These are phyloP conservation scores for Vipera ursinii DNA, from an alignment of 2,797 vertebrate genomes.

Conservation along the genomic window DNA sequence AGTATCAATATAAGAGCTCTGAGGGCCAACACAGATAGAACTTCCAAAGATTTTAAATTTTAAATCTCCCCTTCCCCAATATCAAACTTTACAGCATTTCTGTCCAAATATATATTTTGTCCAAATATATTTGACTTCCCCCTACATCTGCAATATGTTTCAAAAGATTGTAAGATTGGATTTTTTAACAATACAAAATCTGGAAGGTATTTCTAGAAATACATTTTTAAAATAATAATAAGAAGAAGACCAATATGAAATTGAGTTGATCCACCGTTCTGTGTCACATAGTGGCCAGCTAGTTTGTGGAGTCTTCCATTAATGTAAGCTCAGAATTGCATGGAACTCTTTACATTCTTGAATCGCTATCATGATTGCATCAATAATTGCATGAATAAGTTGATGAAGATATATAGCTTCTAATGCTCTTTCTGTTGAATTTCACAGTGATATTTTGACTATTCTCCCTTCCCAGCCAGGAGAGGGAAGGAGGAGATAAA, in stretches of 20 bases:
- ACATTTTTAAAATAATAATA: not conserved
- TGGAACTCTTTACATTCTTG: not conserved
- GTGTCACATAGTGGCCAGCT: not conserved
- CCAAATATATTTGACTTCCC: not conserved
- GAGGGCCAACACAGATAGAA: not conserved
- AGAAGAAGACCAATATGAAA: not conserved
- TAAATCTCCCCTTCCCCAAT: not conserved
- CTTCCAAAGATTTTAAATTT: not conserved
- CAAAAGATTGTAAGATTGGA: not conserved
- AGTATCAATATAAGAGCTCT: not conserved
- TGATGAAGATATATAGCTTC: not conserved
- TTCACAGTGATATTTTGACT: not conserved
- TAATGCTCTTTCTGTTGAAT: not conserved
- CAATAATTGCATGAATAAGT: not conserved
- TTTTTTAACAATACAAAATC: not conserved
- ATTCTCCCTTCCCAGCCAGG: not conserved
- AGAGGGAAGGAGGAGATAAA: not conserved
- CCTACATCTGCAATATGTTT: not conserved
- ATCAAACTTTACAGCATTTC: not conserved
- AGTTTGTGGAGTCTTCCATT: not conserved
- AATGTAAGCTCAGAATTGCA: not conserved
- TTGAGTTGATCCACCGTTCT: not conserved
- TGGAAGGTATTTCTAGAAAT: not conserved
- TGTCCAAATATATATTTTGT: not conserved
- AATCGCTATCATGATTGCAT: not conserved